A percentile compares a stretch with the other conserved stretches of the same genome.
Conservation (phyloP, 2,888 invertebrate genomes). For the Cyrtodaria siliqua region DNA sequence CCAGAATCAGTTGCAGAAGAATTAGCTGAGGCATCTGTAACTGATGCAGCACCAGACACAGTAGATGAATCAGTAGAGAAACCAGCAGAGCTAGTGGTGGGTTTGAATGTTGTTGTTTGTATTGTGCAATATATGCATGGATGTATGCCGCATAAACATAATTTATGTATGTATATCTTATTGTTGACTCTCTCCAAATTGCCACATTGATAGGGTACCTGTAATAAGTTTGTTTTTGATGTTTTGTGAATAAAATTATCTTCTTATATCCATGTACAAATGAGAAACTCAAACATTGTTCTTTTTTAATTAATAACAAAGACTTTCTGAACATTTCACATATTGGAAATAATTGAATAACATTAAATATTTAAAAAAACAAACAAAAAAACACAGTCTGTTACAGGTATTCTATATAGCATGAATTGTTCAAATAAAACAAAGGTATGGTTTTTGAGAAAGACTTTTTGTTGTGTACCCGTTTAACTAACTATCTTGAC, state of each 20-base stretch:
- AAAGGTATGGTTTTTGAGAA: constrained; percentile 2
- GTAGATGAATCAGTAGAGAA: constrained; percentile 1
- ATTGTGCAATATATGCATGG: constrained; percentile 22
- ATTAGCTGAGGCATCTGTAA: constrained; percentile 8
- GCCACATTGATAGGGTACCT: too few species aligned
- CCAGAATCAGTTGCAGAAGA: constrained; percentile 6
- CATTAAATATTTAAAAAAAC: neutral
- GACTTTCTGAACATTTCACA: too few species aligned
- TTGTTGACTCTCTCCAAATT: too few species aligned
- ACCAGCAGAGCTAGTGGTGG: constrained; percentile 50
- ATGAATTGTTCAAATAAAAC: neutral
- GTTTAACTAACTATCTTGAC: too few species aligned
- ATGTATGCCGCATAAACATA: constrained; percentile 3
- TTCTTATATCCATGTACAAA: too few species aligned
- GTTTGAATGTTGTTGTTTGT: constrained; percentile 40
- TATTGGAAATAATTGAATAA: too few species aligned
- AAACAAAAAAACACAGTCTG: neutral
- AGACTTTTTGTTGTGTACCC: too few species aligned
- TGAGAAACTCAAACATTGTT: too few species aligned
- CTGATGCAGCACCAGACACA: neutral
- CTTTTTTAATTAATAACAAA: too few species aligned
- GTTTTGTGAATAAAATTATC: too few species aligned
- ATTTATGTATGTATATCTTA: constrained; percentile 2
- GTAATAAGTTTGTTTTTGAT: too few species aligned
- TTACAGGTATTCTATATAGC: neutral